Evolutionary conservation across 2,113 vertebrate species (phyloP), one percentile per base, ranked within the genome.

Genomic region (Gymnocephalus cernua): DNA sequence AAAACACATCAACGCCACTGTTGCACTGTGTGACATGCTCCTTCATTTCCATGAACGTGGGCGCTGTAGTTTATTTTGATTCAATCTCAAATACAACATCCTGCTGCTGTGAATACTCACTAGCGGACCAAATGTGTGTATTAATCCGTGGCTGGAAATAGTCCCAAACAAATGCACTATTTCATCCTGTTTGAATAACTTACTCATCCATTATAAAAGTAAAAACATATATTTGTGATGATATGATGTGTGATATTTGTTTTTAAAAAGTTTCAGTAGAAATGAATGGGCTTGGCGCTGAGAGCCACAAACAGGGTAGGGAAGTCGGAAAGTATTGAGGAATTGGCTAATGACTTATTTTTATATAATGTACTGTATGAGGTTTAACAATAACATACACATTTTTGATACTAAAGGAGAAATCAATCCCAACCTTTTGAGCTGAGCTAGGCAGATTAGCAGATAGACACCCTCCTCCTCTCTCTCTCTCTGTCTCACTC

Each of bases 381-480:
- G 18, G 19, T 12, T 15, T 12, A 57, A n/a, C 9, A 56, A 1
- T 12, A 35, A 48, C 19, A 66, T 45, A 18, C 23, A 18, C 4
- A 61, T 58, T 21, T 72, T 32, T 38, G 70, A n/a, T 45, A 25
- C 19, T 15, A 14, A 64, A 19, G 25, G n/a, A 59, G 19, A 38
- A 61, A 61, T 53, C 61, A 44, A 8, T 65, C 18, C 23, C 48
- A 45, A 56, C 25, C 12, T 67, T 66, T 53, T 35, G 23, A 78
- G 54, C 69, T 25, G 16, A 62, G 27, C 32, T 15, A 1, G 10
- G 13, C 69, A 56, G n/a, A 62, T 71, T 62, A 35, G 9, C 25
- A 48, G 27, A 65, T 6, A 58, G 27, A 58, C 58, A 1, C n/a
- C 45, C 6, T 11, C 54, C 19, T 16, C 6, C 41, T 51, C 38